These are phyloP conservation scores for Phaedon cochleariae DNA, from an alignment of 2,888 invertebrate species.

Conservation along the genomic window DNA sequence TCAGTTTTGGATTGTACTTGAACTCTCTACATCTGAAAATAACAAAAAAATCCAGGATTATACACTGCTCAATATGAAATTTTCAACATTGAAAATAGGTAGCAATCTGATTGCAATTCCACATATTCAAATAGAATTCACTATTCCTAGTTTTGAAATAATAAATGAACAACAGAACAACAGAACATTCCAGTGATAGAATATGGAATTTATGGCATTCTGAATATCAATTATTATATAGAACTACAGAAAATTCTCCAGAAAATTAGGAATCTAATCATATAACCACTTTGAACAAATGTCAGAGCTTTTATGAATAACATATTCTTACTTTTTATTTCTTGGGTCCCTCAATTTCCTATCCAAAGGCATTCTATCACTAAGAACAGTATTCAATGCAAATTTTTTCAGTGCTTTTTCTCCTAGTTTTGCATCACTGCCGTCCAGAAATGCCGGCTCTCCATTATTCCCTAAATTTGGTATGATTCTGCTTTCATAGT, in stretches of 20 bases:
- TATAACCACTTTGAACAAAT: too few relatives aligned
- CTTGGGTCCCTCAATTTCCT: conserved; percentile 75
- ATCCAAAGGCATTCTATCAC: conserved; percentile 87
- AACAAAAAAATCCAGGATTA: background rate
- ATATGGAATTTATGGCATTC: too few relatives aligned
- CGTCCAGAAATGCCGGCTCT: conserved; percentile 71
- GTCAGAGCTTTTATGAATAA: too few relatives aligned
- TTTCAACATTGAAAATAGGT: too few relatives aligned
- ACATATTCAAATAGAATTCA: too few relatives aligned
- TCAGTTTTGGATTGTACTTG: conserved; percentile 72
- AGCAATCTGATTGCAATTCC: too few relatives aligned
- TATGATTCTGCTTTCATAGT: conserved; percentile 71
- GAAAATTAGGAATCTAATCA: too few relatives aligned
- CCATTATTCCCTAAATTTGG: conserved; percentile 79
- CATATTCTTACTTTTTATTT: conserved; percentile 60
- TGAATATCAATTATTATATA: too few relatives aligned
- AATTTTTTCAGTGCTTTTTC: conserved; percentile 81
- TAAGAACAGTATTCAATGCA: conserved; percentile 88
- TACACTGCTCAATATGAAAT: background rate
- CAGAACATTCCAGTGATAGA: too few relatives aligned
- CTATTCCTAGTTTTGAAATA: too few relatives aligned
- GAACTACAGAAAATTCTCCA: too few relatives aligned
- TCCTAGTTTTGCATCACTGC: conserved; percentile 75
- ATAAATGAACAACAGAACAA: too few relatives aligned
- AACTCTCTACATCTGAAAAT: conserved; percentile 68